Base-by-base conservation (phyloP, 2,113 vertebrate species). In the Syngnathus typhle region DNA sequence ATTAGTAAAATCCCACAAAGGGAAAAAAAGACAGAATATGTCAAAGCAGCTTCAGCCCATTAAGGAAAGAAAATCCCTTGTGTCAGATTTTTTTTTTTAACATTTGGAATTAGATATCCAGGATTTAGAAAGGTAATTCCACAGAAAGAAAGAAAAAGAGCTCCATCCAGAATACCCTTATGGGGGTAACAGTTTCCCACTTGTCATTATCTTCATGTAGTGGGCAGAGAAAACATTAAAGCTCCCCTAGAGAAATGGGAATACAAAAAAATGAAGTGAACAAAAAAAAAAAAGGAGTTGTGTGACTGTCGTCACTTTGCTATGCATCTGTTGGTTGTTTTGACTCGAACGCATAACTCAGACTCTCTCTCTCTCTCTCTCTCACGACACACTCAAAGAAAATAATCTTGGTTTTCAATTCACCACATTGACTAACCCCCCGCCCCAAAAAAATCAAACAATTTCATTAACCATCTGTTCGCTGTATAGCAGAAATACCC, bases 51-150 rank as follows among this genome's bases (percentile, higher is more conserved):
- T 78, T 87, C 74, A 84, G 88, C 89, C 88, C 86, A 39, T 80
- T 84, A 76, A 76, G 75, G 75, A 52, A 82, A 71, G 74, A 68
- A 63, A 61, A 67, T 87, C 81, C 81, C 58, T 18, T 84, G 64
- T 64, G 68, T 39, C 38, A 67, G 66, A 79, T 38, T 72, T 65
- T 71, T 78, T 27, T 23, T 71, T 76, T 72, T 32, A 3, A 84
- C 49, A 61, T 77, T 81, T 71, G 58, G 66, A 78, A 68, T 84
- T 73, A 76, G 84, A 85, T 2, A 52, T 88, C 82, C 87, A 74
- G 78, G 77, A 79, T 81, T 87, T 44, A 80, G 86, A 85, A 84
- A 75, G 82, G 82, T 88, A 88, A 88, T 87, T 91, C 89, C 87
- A 85, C 80, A 76, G 85, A 82, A 88, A 81, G 83, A 69, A 77